A percentile compares a stretch with the other conserved stretches of the same genome.
Evolutionary conservation across 2,113 vertebrate genomes (phyloP).

Genomic region (Lepisosteus osseus): DNA sequence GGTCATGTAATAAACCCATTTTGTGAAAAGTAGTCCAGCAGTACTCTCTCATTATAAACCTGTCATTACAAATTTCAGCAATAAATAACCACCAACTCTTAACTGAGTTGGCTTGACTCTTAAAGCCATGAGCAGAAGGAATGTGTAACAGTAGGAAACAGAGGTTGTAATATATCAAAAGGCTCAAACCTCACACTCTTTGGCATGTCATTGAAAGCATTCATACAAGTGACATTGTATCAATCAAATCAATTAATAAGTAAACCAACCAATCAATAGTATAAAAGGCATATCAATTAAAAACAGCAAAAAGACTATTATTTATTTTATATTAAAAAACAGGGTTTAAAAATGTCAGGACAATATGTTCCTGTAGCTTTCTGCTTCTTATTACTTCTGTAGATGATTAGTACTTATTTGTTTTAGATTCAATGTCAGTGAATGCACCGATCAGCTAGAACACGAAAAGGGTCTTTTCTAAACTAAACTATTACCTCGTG

Average conservation of each 20-base stretch:
- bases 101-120: background rate
- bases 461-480: background rate
- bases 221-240: no score
- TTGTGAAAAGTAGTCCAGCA: conserved; percentile 52
- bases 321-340: no score
- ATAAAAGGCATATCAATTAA: no score
- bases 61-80: conserved; percentile 1
- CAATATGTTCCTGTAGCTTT: background rate
- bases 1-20: background rate
- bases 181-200: background rate
- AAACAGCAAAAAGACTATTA: no score
- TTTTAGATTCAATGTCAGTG: no score
- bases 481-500: conserved; percentile 52
- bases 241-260: no score
- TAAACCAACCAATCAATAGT: no score
- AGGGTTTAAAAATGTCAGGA: background rate
- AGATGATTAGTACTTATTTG: no score
- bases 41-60: conserved; percentile 12
- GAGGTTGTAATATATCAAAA: background rate
- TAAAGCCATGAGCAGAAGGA: background rate
- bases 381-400: no score
- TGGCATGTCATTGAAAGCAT: conserved; percentile 5
- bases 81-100: background rate
- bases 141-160: background rate
- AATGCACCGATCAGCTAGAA: background rate